Evolutionary conservation across 2,797 vertebrate species (phyloP), one percentile per base, ranked within the genome.

Genomic region (Oryzias dopingdopingensis): DNA sequence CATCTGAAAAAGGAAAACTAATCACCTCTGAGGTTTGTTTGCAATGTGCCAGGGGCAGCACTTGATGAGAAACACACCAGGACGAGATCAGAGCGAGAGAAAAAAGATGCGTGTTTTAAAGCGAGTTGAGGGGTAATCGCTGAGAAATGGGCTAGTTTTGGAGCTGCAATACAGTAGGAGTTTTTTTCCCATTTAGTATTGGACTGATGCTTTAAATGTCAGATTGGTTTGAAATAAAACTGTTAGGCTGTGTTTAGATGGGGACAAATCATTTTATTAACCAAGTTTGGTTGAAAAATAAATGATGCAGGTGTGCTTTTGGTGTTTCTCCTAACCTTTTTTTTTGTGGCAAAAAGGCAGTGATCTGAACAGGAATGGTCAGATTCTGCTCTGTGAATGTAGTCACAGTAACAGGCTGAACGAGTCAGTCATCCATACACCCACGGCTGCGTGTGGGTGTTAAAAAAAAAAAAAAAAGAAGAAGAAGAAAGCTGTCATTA

Each of bases 1-100:
- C 16, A 67, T 65, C 59, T 65, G 58, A 76, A 73, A 65, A 71
- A 74, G 77, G 55, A 52, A 1, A 65, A 42, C 80, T 88, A 88
- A 88, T 88, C 72, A 90, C 81, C 79, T 85, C 69, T 18, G 81
- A 87, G 84, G 81, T 70, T 81, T 72, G 80, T 70, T 67, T 56
- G 72, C 23, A 50, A 59, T 43, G 60, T 18, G 61, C 71, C 42
- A 14, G 24, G 72, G 74, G 76, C 64, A 47, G 52, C 5, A 0
- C 41, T 67, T 68, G 72, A 79, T 59, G 76, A 83, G 66, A 71
- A 62, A 78, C 62, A 55, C 66, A 67, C 74, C 20, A 56, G 81
- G 58, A 72, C 78, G 50, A 85, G 81, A 87, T 86, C 83, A 86
- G 81, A 87, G 80, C 66, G 5, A 49, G 62, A 70, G 52, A 40